These are phyloP conservation scores for Agrilus cyanescens DNA, from an alignment of 2,888 invertebrate genomes.

Conservation along the genomic window DNA sequence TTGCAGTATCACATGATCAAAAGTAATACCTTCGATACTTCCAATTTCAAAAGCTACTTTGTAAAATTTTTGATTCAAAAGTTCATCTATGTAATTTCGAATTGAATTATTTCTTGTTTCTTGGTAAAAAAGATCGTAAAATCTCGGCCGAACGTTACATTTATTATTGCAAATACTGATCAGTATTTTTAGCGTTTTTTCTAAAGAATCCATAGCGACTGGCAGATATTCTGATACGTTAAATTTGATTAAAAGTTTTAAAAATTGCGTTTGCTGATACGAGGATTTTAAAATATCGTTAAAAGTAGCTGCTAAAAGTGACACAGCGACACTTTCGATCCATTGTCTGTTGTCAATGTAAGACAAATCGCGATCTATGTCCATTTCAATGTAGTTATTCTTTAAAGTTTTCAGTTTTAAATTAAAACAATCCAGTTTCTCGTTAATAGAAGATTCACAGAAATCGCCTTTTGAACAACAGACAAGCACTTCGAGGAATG, in stretches of 20 bases:
- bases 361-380: constrained; percentile 35
- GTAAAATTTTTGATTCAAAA: constrained; percentile 41
- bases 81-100: constrained; percentile 41
- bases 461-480: constrained; percentile 29
- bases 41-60: constrained; percentile 48
- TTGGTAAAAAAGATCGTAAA: constrained; percentile 29
- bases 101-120: constrained; percentile 37
- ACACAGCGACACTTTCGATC: constrained; percentile 45
- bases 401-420: constrained; percentile 22
- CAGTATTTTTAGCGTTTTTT: constrained; percentile 10
- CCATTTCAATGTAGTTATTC: constrained; percentile 23
- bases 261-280: constrained; percentile 50
- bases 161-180: constrained; percentile 22
- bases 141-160: constrained; percentile 42
- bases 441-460: constrained; percentile 17
- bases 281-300: constrained; percentile 50
- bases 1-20: constrained; percentile 42
- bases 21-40: constrained; percentile 37
- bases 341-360: constrained; percentile 41
- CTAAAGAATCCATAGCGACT: constrained; percentile 19
- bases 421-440: constrained; percentile 34
- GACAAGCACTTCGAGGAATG: constrained; percentile 27
- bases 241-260: constrained; percentile 45
- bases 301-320: constrained; percentile 48
- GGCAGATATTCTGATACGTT: constrained; percentile 45